Evolutionary conservation across 2,888 invertebrate species (phyloP), one percentile per base, ranked within the genome.

Genomic region (Apamea monoglypha): DNA sequence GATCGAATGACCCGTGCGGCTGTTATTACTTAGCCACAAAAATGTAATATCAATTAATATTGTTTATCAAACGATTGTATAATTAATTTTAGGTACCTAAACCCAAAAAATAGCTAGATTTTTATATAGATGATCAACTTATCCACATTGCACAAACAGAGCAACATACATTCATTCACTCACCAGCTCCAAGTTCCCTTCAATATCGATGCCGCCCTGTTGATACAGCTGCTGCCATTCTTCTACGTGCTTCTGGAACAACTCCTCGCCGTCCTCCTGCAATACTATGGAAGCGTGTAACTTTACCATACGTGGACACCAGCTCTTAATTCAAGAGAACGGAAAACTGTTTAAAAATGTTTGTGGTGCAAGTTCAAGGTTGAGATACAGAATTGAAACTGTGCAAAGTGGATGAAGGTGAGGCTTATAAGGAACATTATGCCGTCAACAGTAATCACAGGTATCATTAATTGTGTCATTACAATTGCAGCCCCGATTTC

Each of bases 161-260:
- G 32, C 63, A 36, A 74, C 16, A 14, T 25, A 50, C 21, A 47
- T 47, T 47, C 47, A 47, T 16, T 59, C n/a, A 76, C 92, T 92
- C 84, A 97, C 97, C 91, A 97, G 90, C 82, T 97, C 93, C 75
- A 96, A 88, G 87, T 97, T 97, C 12, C 97, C 97, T 83, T 95
- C 95, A 6, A 97, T 92, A 12, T 96, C 94, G 36, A 97, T 93
- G 21, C 95, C 94, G n/a, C 97, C 97, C 16, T 96, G 92, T 2
- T 94, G 91, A 92, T 97, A 97, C 32, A 97, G 94, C 47, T 91
- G 90, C 40, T 93, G 91, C 97, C 97, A 97, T 40, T 95, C 92
- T 0, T 92, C 91, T 2, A 95, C 91, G 79, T 97, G 97, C 32
- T 95, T 97, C 74, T 94, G 90, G 74, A 95, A 95, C 75, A 97